phyloP scores from a whole-genome alignment of 23 tunicate genomes.

The Styela clava region DNA sequence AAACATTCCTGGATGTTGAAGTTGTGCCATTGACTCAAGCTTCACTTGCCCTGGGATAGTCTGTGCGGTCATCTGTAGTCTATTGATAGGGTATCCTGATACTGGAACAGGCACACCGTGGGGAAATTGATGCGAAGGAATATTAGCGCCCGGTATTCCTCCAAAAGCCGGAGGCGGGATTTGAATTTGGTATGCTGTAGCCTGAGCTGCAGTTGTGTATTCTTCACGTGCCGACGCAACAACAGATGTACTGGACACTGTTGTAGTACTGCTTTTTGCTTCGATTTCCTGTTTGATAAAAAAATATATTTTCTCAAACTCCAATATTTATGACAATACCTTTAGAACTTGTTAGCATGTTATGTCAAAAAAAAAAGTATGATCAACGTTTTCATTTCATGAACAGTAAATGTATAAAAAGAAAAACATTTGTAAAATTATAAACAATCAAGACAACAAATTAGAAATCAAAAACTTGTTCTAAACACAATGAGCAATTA shows the following conservation, averaged over 20 bases:
- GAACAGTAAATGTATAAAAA: no score
- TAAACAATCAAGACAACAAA: no score
- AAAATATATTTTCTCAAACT: no score
- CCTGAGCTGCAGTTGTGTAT: conserved; percentile 5
- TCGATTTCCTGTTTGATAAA: conserved; percentile 15
- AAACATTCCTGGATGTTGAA: conserved; percentile 84
- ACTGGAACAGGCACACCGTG: conserved; percentile 7
- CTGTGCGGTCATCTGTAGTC: conserved; percentile 31
- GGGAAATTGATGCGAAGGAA: background rate
- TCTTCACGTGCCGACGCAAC: conserved; percentile 20
- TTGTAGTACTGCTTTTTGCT: conserved; percentile 8
- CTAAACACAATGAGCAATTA: no score
- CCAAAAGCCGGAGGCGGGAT: conserved; percentile 8
- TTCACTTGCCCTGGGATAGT: conserved; percentile 28
- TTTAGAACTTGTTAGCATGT: no score
- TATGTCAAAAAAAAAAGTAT: no score
- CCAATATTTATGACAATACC: no score
- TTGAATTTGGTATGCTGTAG: conserved; percentile 5
- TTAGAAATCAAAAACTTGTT: no score
- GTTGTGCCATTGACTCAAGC: conserved; percentile 17
- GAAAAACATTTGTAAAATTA: no score
- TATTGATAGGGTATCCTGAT: background rate
- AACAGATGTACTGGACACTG: conserved; percentile 16
- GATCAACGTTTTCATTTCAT: no score
- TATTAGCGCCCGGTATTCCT: conserved; percentile 6